phyloP scores from a whole-genome alignment of 2,113 vertebrate species.

The Pantherophis guttatus region DNA sequence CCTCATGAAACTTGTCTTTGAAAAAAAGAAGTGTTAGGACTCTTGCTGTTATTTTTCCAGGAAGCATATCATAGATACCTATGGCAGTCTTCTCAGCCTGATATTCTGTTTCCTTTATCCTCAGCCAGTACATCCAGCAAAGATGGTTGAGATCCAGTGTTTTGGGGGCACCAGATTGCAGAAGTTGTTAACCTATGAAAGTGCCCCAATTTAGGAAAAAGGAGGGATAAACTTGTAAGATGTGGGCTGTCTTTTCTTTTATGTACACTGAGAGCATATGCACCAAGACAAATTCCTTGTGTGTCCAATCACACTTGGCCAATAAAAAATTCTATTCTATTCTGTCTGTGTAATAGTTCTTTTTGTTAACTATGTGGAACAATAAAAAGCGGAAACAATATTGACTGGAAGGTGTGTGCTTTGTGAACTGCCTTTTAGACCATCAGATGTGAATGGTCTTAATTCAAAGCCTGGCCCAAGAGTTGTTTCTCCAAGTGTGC shows the following conservation, averaged over 20 bases:
- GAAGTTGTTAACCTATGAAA: constrained; percentile 33
- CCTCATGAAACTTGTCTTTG: fast-evolving
- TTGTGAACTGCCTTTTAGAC: constrained; percentile 22
- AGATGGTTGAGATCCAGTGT: neutral
- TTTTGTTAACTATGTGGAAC: constrained; percentile 31
- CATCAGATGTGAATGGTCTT: constrained; percentile 3
- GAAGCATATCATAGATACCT: neutral
- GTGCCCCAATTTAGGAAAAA: constrained; percentile 17
- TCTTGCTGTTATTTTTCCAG: constrained; percentile 25
- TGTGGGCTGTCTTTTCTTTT: neutral
- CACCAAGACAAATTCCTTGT: too few relatives aligned
- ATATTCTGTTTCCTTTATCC: neutral
- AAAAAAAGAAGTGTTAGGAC: neutral
- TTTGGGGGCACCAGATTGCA: neutral
- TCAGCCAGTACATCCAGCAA: neutral
- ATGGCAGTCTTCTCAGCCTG: neutral
- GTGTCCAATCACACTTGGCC: too few relatives aligned
- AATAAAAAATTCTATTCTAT: too few relatives aligned
- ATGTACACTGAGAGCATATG: too few relatives aligned
- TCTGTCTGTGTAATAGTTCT: constrained; percentile 17
- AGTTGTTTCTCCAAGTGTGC: neutral
- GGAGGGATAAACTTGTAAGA: constrained; percentile 26
- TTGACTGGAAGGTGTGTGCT: constrained; percentile 15
- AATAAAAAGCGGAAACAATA: constrained; percentile 43
- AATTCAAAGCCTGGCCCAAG: neutral